These are phyloP conservation scores for Oryzias woworae DNA, from an alignment of 2,113 vertebrate species.

Conservation along the genomic window DNA sequence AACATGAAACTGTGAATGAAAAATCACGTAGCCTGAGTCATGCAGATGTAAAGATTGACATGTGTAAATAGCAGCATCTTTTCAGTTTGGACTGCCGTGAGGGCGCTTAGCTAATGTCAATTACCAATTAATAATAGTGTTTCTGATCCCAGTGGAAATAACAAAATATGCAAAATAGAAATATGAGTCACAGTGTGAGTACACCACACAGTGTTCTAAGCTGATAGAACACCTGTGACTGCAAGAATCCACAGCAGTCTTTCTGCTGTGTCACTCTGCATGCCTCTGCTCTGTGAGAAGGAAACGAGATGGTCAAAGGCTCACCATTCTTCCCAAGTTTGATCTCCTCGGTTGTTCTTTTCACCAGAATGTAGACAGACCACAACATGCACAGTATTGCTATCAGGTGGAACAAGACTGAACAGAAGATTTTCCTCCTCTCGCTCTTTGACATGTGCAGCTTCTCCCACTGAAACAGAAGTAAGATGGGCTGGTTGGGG, in stretches of 20 bases:
- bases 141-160: background rate
- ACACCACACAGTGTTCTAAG: background rate
- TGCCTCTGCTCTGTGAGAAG: constrained; percentile 23
- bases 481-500: background rate
- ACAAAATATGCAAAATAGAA: too few species aligned
- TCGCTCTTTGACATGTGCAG: constrained; percentile 93
- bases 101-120: background rate
- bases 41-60: constrained; percentile 1
- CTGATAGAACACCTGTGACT: background rate
- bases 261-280: constrained; percentile 7
- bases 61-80: background rate
- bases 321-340: constrained; percentile 90
- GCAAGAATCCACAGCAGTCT: background rate
- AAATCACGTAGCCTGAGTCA: constrained; percentile 31
- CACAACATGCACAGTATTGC: constrained; percentile 92
- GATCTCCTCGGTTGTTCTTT: constrained; percentile 90
- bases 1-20: background rate
- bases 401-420: constrained; percentile 91
- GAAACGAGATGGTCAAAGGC: constrained; percentile 19
- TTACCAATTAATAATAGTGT: background rate
- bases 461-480: constrained; percentile 88
- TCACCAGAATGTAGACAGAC: constrained; percentile 90
- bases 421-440: constrained; percentile 92
- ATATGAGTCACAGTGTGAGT: too few species aligned
- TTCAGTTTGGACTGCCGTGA: background rate